These are phyloP conservation scores for Chymomyza costata DNA, from an alignment of 1,140 invertebrate species.

Conservation along the genomic window DNA sequence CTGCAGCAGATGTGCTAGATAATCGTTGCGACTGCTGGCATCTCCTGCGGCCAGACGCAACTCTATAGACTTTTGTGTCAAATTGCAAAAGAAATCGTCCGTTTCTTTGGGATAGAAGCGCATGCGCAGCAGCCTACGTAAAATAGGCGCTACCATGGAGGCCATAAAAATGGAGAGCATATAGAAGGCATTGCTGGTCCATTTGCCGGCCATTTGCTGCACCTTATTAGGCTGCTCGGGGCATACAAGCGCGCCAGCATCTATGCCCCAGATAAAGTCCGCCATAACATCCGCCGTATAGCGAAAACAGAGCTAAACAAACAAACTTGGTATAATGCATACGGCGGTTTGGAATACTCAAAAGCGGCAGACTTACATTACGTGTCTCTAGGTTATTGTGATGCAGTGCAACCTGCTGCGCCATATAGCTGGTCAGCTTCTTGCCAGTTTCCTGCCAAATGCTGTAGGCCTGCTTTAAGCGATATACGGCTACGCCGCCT, in stretches of 20 bases:
- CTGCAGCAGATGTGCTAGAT: constrained; percentile 68
- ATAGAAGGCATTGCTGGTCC: constrained; percentile 49
- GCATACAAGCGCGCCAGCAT: constrained; percentile 60
- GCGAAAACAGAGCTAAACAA: constrained; percentile 57
- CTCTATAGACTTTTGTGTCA: constrained; percentile 56
- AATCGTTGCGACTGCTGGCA: constrained; percentile 61
- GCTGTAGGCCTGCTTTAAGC: constrained; percentile 44
- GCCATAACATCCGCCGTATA: constrained; percentile 77
- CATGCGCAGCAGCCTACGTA: constrained; percentile 29
- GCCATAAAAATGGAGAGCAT: constrained; percentile 50
- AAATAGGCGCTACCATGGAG: constrained; percentile 36
- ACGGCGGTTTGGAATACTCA: not conserved
- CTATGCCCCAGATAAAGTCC: constrained; percentile 76
- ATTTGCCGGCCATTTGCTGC: constrained; percentile 38
- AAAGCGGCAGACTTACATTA: constrained; percentile 51
- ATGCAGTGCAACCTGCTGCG: constrained; percentile 2
- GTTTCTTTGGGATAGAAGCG: constrained; percentile 54
- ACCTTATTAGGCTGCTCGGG: constrained; percentile 39
- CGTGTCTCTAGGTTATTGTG: constrained; percentile 47
- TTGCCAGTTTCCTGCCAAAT: constrained; percentile 58
- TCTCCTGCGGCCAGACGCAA: constrained; percentile 72
- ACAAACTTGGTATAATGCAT: not conserved
- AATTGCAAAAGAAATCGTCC: constrained; percentile 64
- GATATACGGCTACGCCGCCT: constrained; percentile 76
- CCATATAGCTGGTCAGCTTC: constrained; percentile 40